Base-by-base conservation (phyloP, 2,888 invertebrate species). In the Sinentomon sp. region DNA sequence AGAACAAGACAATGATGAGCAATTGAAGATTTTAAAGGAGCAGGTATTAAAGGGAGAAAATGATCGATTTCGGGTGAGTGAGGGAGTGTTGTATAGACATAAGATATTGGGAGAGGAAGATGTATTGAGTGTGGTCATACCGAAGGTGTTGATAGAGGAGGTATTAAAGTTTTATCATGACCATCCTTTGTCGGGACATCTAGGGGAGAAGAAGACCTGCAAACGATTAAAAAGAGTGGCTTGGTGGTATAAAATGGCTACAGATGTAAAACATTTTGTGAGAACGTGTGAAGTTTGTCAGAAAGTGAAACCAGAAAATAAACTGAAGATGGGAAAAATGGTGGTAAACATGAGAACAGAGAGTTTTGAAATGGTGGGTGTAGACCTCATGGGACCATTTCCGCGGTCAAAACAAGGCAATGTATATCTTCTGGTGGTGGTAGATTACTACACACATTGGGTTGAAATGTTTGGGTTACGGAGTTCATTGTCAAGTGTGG, bases 381-480 rank as follows among this genome's bases (percentile, higher is more conserved):
- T 38, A 3, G 42, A 41, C 30, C 33, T 40, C 13, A 14, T 39
- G 10, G 42, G 41, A 10, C 40, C 40, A 14, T 35, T 38, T 7
- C 31, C 35, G 7, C 7, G 21, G 7, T 24, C 18, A 16, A 22
- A n/a, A n/a, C n/a, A n/a, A n/a, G n/a, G n/a, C n/a, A n/a, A n/a
- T n/a, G n/a, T n/a, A n/a, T n/a, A n/a, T n/a, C n/a, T n/a, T n/a
- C n/a, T n/a, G n/a, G n/a, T n/a, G n/a, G n/a, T n/a, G n/a, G n/a
- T n/a, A n/a, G n/a, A n/a, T n/a, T n/a, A n/a, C n/a, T n/a, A n/a
- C n/a, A n/a, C n/a, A n/a, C n/a, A n/a, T n/a, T n/a, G n/a, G n/a
- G n/a, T n/a, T n/a, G n/a, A n/a, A n/a, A n/a, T n/a, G n/a, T n/a
- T n/a, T n/a, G n/a, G n/a, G n/a, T n/a, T n/a, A n/a, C n/a, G n/a